A percentile compares a stretch with the other conserved stretches of the same genome.
phyloP scores from a whole-genome alignment of 2,888 invertebrate species.

The Sesia bembeciformis region DNA sequence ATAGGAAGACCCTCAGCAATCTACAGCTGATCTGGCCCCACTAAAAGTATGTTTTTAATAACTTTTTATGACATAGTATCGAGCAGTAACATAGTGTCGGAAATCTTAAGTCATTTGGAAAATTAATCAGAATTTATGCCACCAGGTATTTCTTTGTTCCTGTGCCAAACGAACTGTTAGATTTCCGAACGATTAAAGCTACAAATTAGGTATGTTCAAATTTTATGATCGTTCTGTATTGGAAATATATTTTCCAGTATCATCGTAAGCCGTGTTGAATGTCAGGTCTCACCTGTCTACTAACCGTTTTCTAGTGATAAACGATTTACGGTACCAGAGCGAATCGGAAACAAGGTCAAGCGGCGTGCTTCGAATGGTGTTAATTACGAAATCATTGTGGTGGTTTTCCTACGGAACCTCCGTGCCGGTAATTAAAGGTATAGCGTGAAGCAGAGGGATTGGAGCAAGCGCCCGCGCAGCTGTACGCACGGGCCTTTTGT shows the following conservation, averaged over 20 bases:
- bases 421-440: slow-evolving; percentile 39
- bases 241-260: neutral
- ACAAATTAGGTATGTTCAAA: too few species aligned
- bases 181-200: too few species aligned
- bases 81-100: too few species aligned
- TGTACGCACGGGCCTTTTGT: too few species aligned
- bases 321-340: slow-evolving; percentile 55
- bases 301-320: slow-evolving; percentile 35
- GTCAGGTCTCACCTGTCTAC: slow-evolving; percentile 48
- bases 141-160: too few species aligned
- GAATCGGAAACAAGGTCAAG: slow-evolving; percentile 63
- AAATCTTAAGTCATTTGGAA: too few species aligned
- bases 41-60: too few species aligned
- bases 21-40: too few species aligned
- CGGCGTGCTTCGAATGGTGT: slow-evolving; percentile 52
- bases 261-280: slow-evolving; percentile 25
- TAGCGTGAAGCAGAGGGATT: slow-evolving; percentile 27
- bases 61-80: too few species aligned
- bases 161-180: too few species aligned
- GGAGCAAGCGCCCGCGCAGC: neutral
- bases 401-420: slow-evolving; percentile 42
- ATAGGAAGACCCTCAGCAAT: too few species aligned
- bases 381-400: slow-evolving; percentile 55
- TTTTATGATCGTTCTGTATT: neutral
- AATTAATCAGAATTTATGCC: too few species aligned